Percentiles rank a stretch among this genome's conserved stretches.
These are phyloP conservation scores for Dendroctonus valens DNA, from an alignment of 1,140 invertebrate genomes.

Conservation along the genomic window DNA sequence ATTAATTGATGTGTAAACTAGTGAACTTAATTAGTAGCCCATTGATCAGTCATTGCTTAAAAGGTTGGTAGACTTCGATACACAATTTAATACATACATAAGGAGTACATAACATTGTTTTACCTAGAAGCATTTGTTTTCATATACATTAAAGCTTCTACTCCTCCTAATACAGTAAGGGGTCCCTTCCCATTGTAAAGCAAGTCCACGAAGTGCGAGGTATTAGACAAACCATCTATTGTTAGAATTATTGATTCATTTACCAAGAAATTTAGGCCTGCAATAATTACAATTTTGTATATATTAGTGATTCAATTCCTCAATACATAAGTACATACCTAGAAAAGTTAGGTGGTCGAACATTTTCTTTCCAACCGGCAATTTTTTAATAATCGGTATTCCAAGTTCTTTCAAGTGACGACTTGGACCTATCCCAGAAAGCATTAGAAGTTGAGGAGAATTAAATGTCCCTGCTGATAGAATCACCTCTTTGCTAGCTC, in stretches of 20 bases:
- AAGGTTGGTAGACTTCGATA: too few species aligned
- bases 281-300: slow-evolving; percentile 23
- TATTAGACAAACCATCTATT: slow-evolving; percentile 12
- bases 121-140: slow-evolving; percentile 50
- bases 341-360: slow-evolving; percentile 56
- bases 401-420: slow-evolving; percentile 53
- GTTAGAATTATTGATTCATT: slow-evolving; percentile 39
- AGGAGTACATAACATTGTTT: too few species aligned
- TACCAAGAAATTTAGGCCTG: slow-evolving; percentile 44
- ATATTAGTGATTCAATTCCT: background rate
- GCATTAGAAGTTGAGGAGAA: slow-evolving; percentile 77
- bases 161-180: slow-evolving; percentile 50
- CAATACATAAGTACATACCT: slow-evolving; percentile 45
- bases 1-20: too few species aligned
- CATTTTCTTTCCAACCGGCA: slow-evolving; percentile 58
- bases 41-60: too few species aligned
- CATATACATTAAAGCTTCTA: slow-evolving; percentile 56
- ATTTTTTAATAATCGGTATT: slow-evolving; percentile 52
- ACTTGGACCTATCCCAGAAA: slow-evolving; percentile 75
- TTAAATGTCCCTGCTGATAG: slow-evolving; percentile 81
- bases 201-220: slow-evolving; percentile 35
- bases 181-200: slow-evolving; percentile 37
- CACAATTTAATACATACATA: too few species aligned
- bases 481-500: slow-evolving; percentile 82
- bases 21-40: too few species aligned